A percentile compares a stretch with the other conserved stretches of the same genome.
Conservation (phyloP, 2,113 vertebrate species). For the Erinaceus europaeus region DNA sequence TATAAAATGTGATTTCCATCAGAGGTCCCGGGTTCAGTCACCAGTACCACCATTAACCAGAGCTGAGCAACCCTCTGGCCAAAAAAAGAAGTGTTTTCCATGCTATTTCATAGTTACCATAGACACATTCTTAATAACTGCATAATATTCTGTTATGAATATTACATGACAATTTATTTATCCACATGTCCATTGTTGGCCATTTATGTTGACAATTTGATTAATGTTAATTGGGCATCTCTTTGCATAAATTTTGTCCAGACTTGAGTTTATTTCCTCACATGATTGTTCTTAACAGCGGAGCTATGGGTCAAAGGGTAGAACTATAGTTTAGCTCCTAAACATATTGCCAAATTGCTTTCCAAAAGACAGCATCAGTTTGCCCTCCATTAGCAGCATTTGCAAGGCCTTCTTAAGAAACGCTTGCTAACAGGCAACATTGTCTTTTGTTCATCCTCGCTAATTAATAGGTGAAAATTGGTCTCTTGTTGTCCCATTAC, state of each 20-base stretch:
- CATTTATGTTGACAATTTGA: conserved; percentile 23
- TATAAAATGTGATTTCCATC: no score
- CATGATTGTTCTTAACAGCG: conserved; percentile 5
- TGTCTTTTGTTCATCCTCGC: conserved; percentile 64
- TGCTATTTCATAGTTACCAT: neutral
- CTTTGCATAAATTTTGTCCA: conserved; percentile 44
- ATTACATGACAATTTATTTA: conserved; percentile 29
- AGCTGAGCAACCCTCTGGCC: no score
- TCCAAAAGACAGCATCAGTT: conserved; percentile 38
- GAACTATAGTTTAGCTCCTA: conserved; percentile 38
- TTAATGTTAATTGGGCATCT: conserved; percentile 29
- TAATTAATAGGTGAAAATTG: conserved; percentile 73
- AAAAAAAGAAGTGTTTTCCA: neutral
- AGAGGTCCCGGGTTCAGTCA: no score
- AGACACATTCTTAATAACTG: conserved; percentile 2
- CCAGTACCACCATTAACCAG: no score
- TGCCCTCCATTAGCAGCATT: conserved; percentile 10
- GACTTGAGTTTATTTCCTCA: conserved; percentile 14
- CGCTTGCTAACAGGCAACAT: conserved; percentile 36
- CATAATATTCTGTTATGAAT: conserved; percentile 23
- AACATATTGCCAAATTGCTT: conserved; percentile 51
- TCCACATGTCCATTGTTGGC: neutral
- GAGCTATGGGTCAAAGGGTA: conserved; percentile 12
- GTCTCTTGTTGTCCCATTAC: conserved; percentile 62
- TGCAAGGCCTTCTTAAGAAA: conserved; percentile 26